Percentiles rank a stretch among this genome's conserved stretches.
Evolutionary conservation across 2,888 invertebrate genomes (phyloP).

Genomic region (Sesia apiformis): DNA sequence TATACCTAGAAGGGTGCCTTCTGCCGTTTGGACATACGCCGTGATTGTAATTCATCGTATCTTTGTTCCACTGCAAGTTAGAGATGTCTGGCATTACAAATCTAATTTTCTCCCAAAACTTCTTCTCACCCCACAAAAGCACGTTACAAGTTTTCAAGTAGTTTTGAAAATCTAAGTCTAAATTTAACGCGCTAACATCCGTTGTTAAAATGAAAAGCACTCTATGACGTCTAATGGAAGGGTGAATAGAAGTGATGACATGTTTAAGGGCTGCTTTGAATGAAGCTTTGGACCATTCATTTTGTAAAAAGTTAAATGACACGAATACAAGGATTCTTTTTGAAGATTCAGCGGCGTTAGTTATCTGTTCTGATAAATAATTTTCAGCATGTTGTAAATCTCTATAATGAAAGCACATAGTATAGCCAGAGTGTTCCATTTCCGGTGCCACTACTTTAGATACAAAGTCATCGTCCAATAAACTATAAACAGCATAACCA

Average conservation of each 20-base stretch:
- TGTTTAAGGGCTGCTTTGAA: conserved; percentile 87
- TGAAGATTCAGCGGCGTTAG: conserved; percentile 77
- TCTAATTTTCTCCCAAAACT: conserved; percentile 92
- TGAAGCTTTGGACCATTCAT: conserved; percentile 88
- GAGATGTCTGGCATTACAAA: conserved; percentile 86
- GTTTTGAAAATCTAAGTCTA: conserved; percentile 84
- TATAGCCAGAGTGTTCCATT: conserved; percentile 79
- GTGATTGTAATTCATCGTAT: conserved; percentile 69
- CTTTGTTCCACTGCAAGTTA: conserved; percentile 77
- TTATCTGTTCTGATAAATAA: conserved; percentile 76
- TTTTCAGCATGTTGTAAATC: conserved; percentile 77
- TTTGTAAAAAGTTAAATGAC: conserved; percentile 85
- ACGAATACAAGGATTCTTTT: conserved; percentile 85
- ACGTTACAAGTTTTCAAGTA: conserved; percentile 82
- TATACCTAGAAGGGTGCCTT: conserved; percentile 77
- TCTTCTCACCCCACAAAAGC: conserved; percentile 85
- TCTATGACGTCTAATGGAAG: conserved; percentile 77
- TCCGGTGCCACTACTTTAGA: conserved; percentile 81
- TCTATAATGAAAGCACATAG: conserved; percentile 81
- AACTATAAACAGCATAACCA: conserved; percentile 90
- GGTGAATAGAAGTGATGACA: conserved; percentile 78
- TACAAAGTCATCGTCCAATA: conserved; percentile 83
- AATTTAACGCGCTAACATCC: conserved; percentile 81
- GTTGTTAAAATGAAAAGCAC: conserved; percentile 70
- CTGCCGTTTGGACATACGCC: conserved; percentile 71